phyloP scores from a whole-genome alignment of 2,113 vertebrate species.

The Rhea americana region DNA sequence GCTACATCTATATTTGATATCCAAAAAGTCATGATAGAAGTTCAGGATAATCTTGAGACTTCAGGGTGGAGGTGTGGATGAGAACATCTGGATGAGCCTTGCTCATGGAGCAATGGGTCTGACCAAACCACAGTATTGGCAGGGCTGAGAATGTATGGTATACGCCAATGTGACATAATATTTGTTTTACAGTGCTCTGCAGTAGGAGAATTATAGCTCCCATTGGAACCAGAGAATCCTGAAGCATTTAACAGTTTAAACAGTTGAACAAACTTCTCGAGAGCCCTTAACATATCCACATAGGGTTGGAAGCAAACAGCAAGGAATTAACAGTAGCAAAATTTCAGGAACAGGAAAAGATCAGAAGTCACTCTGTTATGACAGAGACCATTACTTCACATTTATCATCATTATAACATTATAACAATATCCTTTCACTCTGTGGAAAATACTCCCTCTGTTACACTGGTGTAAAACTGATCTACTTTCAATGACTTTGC shows the following conservation, averaged over 20 bases:
- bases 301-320: neutral
- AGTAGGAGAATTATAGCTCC: neutral
- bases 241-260: slow-evolving; percentile 37
- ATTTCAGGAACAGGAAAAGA: neutral
- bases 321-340: neutral
- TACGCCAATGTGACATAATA: slow-evolving; percentile 40
- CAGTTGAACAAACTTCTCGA: slow-evolving; percentile 32
- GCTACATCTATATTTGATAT: neutral
- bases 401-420: neutral
- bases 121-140: slow-evolving; percentile 12
- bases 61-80: neutral
- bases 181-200: slow-evolving; percentile 1
- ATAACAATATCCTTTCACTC: neutral
- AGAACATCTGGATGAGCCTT: neutral
- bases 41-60: neutral
- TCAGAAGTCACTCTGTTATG: neutral
- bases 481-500: neutral
- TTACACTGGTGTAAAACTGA: neutral
- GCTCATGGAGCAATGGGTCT: neutral
- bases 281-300: neutral
- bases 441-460: neutral
- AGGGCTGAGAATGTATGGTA: neutral
- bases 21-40: neutral
- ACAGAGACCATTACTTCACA: neutral
- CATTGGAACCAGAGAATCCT: neutral